Base-by-base conservation (phyloP, 2,888 invertebrate species). In the Aradus depressus region DNA sequence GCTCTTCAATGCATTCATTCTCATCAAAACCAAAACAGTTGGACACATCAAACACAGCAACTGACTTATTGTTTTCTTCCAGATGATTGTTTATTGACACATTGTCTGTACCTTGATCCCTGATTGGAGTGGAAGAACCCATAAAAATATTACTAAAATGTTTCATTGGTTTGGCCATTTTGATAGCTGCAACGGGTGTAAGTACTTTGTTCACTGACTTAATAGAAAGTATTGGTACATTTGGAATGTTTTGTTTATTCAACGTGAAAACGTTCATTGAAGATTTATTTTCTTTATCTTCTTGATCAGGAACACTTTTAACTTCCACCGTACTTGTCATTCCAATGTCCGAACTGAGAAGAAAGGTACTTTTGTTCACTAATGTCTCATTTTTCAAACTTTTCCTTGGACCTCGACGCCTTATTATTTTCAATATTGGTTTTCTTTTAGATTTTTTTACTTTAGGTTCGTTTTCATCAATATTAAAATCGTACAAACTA, bases 1-100 rank as follows among this genome's bases (percentile, higher is more conserved):
- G 57, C 41, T 59, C 56, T 22, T 57, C 57, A 18, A 56, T 16
- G 3, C 34, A 32, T 43, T 54, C 52, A 39, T 48, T 47, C 23
- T 50, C 56, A 38, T 55, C 55, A 35, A 59, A 58, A 26, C 57
- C 58, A 51, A 57, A 57, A 50, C 51, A 56, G n/a, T 58, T 53
- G 28, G 25, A 23, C 2, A 49, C 14, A 25, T 56, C 26, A 37
- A 47, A 47, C 23, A 10, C 26, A n/a, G n/a, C n/a, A n/a, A n/a
- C n/a, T n/a, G n/a, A n/a, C 14, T 25, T 38, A 44, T 34, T 23
- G 16, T 14, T 21, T 12, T 10, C n/a, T 6, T 12, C 16, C 25
- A 26, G 22, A 26, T 16, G 25, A 5, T 23, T 34, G 26, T 35
- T 14, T 10, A 42, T 19, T 16, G 41, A 32, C 16, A 21, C 8